Percentiles rank a stretch among this genome's conserved stretches.
These are phyloP conservation scores for Temnothorax unifasciatus DNA, from an alignment of 2,888 invertebrate genomes.

Conservation along the genomic window DNA sequence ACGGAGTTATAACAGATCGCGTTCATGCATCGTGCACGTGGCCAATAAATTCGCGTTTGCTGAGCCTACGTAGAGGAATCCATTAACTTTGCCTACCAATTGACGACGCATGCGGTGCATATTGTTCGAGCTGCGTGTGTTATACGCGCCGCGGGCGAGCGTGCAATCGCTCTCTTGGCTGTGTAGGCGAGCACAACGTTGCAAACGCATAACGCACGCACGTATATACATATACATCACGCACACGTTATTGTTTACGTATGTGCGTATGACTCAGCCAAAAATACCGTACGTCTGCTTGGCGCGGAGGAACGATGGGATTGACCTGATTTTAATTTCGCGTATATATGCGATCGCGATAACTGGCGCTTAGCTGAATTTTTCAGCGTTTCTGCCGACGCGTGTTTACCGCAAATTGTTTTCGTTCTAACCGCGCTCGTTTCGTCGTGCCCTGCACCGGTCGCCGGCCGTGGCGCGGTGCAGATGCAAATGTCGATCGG, in stretches of 20 bases:
- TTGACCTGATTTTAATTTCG: slow-evolving; percentile 79
- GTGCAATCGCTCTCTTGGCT: slow-evolving; percentile 4
- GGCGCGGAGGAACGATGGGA: slow-evolving; percentile 64
- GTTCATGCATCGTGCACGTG: slow-evolving; percentile 30
- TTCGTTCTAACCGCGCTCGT: background rate
- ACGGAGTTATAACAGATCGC: slow-evolving; percentile 14
- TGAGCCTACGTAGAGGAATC: slow-evolving; percentile 45
- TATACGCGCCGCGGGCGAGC: background rate
- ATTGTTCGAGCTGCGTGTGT: slow-evolving; percentile 41
- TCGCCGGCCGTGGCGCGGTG: background rate
- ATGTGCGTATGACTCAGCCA: slow-evolving; percentile 60
- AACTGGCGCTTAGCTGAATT: slow-evolving; percentile 63
- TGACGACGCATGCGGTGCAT: slow-evolving; percentile 48
- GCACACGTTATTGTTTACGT: slow-evolving; percentile 40
- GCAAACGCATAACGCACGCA: slow-evolving; percentile 32
- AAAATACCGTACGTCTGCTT: slow-evolving; percentile 74
- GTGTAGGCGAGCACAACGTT: slow-evolving; percentile 39
- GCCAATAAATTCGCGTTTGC: slow-evolving; percentile 41
- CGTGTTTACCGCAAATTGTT: slow-evolving; percentile 13
- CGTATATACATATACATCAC: background rate
- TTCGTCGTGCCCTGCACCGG: background rate
- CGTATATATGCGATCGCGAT: slow-evolving; percentile 69
- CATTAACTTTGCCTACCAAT: slow-evolving; percentile 69
- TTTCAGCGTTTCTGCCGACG: background rate
- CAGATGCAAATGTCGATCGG: slow-evolving; percentile 28